phyloP scores from a whole-genome alignment of 2,888 invertebrate species.

The Cecidostiba fungosa region DNA sequence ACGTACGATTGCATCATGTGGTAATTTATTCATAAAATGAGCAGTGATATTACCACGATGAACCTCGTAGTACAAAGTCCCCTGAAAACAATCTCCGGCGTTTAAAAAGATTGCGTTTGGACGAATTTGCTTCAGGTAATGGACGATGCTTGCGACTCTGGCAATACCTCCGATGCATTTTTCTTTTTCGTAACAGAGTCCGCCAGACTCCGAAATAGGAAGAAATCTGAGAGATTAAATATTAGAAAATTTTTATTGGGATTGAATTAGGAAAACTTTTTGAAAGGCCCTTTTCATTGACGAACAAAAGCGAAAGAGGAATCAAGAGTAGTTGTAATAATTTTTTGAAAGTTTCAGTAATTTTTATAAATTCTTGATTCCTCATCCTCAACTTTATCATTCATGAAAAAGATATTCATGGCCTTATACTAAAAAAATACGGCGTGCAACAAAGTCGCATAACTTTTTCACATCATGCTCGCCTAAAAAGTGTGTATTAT shows the following conservation, averaged over 20 bases:
- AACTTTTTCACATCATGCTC: no score
- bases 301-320: no score
- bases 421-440: no score
- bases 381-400: no score
- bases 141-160: slow-evolving; percentile 82
- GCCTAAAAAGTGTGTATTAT: no score
- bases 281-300: no score
- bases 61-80: slow-evolving; percentile 91
- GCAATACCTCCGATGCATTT: slow-evolving; percentile 88
- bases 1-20: slow-evolving; percentile 89
- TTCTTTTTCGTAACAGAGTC: slow-evolving; percentile 55
- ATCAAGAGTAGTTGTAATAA: no score
- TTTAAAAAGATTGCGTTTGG: slow-evolving; percentile 87
- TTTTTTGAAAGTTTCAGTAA: background rate
- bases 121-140: slow-evolving; percentile 80
- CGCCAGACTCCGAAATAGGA: slow-evolving; percentile 34
- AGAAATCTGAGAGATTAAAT: slow-evolving; percentile 39
- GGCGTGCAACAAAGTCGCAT: no score
- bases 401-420: no score
- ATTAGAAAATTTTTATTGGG: background rate
- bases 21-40: slow-evolving; percentile 87
- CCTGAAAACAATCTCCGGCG: slow-evolving; percentile 92
- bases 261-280: no score
- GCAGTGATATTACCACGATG: slow-evolving; percentile 89
- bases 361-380: no score